Evolutionary conservation across 2,797 vertebrate species (phyloP), one percentile per base, ranked within the genome.

Genomic region (Coendou prehensilis): DNA sequence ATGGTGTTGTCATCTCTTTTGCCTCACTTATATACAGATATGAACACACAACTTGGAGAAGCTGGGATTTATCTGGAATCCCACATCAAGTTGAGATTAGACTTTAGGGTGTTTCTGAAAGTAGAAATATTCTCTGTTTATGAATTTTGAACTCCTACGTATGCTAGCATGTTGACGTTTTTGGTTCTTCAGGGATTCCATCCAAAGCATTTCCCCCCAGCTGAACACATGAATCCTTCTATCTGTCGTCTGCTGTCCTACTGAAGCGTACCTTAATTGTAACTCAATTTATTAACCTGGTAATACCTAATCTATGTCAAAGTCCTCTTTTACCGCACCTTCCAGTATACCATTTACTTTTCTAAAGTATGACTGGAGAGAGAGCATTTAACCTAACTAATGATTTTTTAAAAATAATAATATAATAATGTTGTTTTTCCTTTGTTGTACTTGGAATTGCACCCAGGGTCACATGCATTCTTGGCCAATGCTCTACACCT

Each of bases 271-370:
- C 54, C 61, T 6, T 59, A n/a, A 45, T 45, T 96, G 30, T 92
- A 63, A 80, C 78, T 83, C 37, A 56, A 20, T n/a, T 69, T 83
- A 23, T 84, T 80, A 56, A 41, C 57, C 45, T 69, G 5, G 23
- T 73, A 85, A 79, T 45, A 80, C 30, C 50, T 76, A 63, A 61
- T 80, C 45, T 80, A 7, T 83, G 81, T 83, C 89, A 63, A 57
- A 97, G 89, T 95, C 28, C 89, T 87, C 45, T 85, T 88, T 37
- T 63, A 71, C 52, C 37, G 78, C 87, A 85, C 52, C 79, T 82
- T 87, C 87, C 22, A 84, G 2, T 87, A 50, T 94, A 52, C 83
- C 41, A 56, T 82, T 30, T 75, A 28, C 73, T 93, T 94, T 91
- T 81, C 64, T 92, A 52, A 78, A 75, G 45, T 90, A 6, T 57